phyloP scores from a whole-genome alignment of 2,797 vertebrate species.

The Schizopygopsis malacanthus region DNA sequence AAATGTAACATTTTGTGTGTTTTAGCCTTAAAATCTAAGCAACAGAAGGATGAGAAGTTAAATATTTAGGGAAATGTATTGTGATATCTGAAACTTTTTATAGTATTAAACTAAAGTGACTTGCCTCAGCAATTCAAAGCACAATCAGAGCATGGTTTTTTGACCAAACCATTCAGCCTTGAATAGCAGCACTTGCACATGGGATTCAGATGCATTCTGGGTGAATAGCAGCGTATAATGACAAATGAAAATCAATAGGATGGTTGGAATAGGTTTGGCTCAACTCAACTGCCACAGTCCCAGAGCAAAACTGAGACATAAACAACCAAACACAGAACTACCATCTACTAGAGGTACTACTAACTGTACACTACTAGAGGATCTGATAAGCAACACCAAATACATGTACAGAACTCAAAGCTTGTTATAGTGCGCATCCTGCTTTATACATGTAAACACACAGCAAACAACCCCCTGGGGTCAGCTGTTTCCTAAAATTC shows the following conservation, averaged over 20 bases:
- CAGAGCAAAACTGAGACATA: neutral
- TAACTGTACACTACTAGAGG: conserved; percentile 8
- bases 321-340: neutral
- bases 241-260: conserved; percentile 27
- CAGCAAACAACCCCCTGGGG: neutral
- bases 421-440: neutral
- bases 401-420: neutral
- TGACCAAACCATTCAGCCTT: neutral
- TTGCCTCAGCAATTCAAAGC: neutral
- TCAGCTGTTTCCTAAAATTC: neutral
- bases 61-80: neutral
- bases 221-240: neutral
- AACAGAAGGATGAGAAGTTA: neutral
- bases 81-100: neutral
- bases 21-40: neutral
- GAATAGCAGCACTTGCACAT: neutral
- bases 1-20: neutral
- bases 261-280: conserved; percentile 15
- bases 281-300: neutral
- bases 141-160: neutral
- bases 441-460: neutral
- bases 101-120: neutral
- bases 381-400: conserved; percentile 41
- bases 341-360: too few relatives aligned
- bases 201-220: conserved; percentile 24